Evolutionary conservation across 2,888 invertebrate genomes (phyloP).

Genomic region (Galeopsomyia nigrocyanea): DNA sequence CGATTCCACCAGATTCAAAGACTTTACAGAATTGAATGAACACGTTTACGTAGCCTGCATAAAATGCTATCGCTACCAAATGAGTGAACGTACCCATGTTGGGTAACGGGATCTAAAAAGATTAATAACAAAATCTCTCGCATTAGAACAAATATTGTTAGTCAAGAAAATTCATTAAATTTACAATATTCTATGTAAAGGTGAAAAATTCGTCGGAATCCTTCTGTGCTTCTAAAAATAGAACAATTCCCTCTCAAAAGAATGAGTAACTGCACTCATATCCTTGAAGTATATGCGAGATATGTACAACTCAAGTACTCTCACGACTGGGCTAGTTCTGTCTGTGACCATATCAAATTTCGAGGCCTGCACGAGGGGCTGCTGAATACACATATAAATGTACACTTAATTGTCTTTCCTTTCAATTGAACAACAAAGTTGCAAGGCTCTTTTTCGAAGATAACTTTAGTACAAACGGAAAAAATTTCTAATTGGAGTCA

Average conservation of each 20-base stretch:
- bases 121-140: conserved; percentile 58
- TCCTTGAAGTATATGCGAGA: too few species aligned
- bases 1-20: conserved; percentile 89
- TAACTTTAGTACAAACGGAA: too few species aligned
- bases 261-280: too few species aligned
- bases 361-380: conserved; percentile 42
- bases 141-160: conserved; percentile 50
- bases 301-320: neutral
- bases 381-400: conserved; percentile 36
- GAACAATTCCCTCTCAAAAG: too few species aligned
- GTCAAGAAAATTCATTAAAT: too few species aligned
- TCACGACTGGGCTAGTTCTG: conserved; percentile 26
- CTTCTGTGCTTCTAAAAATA: too few species aligned
- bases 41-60: conserved; percentile 76
- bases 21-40: conserved; percentile 79
- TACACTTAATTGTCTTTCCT: conserved; percentile 29
- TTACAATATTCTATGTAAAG: too few species aligned
- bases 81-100: conserved; percentile 61
- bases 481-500: too few species aligned
- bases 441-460: neutral
- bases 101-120: conserved; percentile 65
- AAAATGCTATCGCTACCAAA: conserved; percentile 71
- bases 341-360: conserved; percentile 39
- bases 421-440: conserved; percentile 11
- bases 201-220: too few species aligned